phyloP scores from a whole-genome alignment of 2,888 invertebrate genomes.

The Galerucella pusilla region DNA sequence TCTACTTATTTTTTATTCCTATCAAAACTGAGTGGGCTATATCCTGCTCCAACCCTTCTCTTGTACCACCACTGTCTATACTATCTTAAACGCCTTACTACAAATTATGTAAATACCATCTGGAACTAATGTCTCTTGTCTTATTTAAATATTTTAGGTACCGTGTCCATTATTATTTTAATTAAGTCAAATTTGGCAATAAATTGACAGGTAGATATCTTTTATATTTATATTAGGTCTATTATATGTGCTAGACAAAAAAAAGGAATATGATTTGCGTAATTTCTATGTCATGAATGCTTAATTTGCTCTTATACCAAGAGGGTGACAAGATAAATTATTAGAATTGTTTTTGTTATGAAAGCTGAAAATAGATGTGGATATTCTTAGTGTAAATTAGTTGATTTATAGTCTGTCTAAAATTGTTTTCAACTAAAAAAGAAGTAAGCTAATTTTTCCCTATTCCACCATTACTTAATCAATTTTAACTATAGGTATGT shows the following conservation, averaged over 20 bases:
- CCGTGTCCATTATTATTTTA: slow-evolving; percentile 55
- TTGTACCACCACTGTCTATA: background rate
- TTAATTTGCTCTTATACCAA: slow-evolving; percentile 5
- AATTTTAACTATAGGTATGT: too few relatives aligned
- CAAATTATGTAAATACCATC: slow-evolving; percentile 48
- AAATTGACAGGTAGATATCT: slow-evolving; percentile 31
- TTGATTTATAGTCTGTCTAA: too few relatives aligned
- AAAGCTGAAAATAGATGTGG: too few relatives aligned
- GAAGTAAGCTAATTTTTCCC: too few relatives aligned
- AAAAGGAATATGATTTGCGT: background rate
- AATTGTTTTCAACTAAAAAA: too few relatives aligned
- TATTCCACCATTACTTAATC: too few relatives aligned
- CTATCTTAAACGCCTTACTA: slow-evolving; percentile 38
- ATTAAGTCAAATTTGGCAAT: slow-evolving; percentile 49
- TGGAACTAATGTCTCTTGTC: slow-evolving; percentile 50
- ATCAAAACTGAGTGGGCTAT: background rate
- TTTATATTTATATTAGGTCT: slow-evolving; percentile 18
- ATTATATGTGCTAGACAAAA: slow-evolving; percentile 6
- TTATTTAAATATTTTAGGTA: slow-evolving; percentile 55
- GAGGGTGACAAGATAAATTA: background rate
- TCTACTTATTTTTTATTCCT: too few relatives aligned
- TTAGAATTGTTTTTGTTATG: too few relatives aligned
- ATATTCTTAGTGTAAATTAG: too few relatives aligned
- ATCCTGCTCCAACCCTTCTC: slow-evolving; percentile 31
- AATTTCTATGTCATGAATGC: background rate